phyloP scores from a whole-genome alignment of 2,888 invertebrate genomes.

The Drosophila kambysellisi region DNA sequence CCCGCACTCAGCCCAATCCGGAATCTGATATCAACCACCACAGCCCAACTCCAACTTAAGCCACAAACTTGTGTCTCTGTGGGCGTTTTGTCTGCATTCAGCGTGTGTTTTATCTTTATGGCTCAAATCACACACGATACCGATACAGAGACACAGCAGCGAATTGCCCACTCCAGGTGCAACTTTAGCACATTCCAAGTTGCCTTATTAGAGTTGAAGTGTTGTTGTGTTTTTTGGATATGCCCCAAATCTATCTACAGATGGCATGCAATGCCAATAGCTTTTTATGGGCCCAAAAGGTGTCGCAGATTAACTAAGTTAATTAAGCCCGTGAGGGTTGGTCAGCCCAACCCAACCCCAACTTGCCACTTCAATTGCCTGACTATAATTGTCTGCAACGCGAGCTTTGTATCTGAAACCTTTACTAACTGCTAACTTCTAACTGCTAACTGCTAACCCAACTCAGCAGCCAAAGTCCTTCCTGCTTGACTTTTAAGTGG shows the following conservation, averaged over 20 bases:
- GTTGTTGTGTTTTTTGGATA: slow-evolving; percentile 32
- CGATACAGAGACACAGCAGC: slow-evolving; percentile 5
- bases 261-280: slow-evolving; percentile 53
- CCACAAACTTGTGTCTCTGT: slow-evolving; percentile 48
- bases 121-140: slow-evolving; percentile 62
- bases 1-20: slow-evolving; percentile 17
- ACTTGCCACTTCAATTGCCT: slow-evolving; percentile 6
- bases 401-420: slow-evolving; percentile 54
- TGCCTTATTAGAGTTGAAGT: slow-evolving; percentile 71
- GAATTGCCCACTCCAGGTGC: slow-evolving; percentile 51
- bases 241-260: slow-evolving; percentile 27
- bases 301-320: slow-evolving; percentile 69
- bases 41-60: not conserved
- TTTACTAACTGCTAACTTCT: slow-evolving; percentile 60
- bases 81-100: slow-evolving; percentile 57
- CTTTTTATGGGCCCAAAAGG: slow-evolving; percentile 58
- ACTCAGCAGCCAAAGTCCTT: slow-evolving; percentile 51
- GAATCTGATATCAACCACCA: slow-evolving; percentile 33
- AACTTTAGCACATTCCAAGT: slow-evolving; percentile 65
- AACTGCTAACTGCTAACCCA: slow-evolving; percentile 37
- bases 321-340: slow-evolving; percentile 45
- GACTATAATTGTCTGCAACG: slow-evolving; percentile 35
- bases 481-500: slow-evolving; percentile 66
- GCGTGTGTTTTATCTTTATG: slow-evolving; percentile 72
- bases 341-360: not conserved